Evolutionary conservation across 2,113 vertebrate species (phyloP), one percentile per base, ranked within the genome.

Genomic region (Perccottus glenii): DNA sequence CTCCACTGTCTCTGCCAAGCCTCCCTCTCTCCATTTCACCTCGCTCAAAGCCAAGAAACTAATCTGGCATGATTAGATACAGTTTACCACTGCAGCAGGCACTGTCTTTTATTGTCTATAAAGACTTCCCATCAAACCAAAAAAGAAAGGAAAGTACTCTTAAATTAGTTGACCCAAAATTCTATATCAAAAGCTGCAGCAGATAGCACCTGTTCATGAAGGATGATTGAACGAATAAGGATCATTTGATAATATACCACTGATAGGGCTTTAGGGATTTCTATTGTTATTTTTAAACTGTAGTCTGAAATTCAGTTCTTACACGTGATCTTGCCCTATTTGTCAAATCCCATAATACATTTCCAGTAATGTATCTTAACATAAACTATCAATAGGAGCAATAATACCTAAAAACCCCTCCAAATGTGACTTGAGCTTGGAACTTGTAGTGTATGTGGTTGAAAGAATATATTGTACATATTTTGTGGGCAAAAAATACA

Each of bases 41-140:
- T 77, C 60, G 67, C 68, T 44, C 49, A 65, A 58, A 82, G 78
- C 85, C 84, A 83, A 86, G 64, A 89, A 86, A 80, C 78, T 84
- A 72, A 85, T 87, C 80, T 70, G 70, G 76, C 72, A 59, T 81
- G 80, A 88, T 88, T 86, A 84, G 80, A 77, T 64, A 63, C 84
- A 84, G 76, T 85, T 78, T 85, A 71, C 77, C 77, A 82, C 50
- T 64, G 78, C 56, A 45, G 68, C 65, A 78, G 59, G 58, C 11
- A 33, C 12, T 81, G 70, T 75, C 70, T 75, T 81, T 74, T 80
- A 83, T 83, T 77, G 79, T 77, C 79, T 73, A 77, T 66, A 76
- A 80, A 70, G 55, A 74, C 57, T 53, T 40, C 58, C 51, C 66
- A 60, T 70, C 55, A 65, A 14, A 52, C 44, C 60, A 64, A 36